These are phyloP conservation scores for Psittacula derbiana DNA, from an alignment of 2,797 vertebrate genomes.

Conservation along the genomic window DNA sequence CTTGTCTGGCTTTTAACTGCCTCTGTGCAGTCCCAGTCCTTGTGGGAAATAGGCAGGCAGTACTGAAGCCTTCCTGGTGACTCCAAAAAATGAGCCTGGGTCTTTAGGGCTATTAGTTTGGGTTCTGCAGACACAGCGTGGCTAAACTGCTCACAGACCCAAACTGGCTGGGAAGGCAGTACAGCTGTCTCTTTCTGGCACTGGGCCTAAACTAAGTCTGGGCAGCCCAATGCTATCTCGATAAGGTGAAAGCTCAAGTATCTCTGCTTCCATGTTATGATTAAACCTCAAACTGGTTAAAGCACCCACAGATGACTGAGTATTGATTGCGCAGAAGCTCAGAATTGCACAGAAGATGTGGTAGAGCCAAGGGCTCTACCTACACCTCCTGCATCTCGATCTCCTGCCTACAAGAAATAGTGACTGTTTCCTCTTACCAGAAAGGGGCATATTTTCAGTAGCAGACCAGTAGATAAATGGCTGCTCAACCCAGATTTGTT, in stretches of 20 bases:
- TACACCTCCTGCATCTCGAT: background rate
- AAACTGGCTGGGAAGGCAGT: background rate
- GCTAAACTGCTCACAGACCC: background rate
- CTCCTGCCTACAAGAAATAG: background rate
- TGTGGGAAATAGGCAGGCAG: background rate
- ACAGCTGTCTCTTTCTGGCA: constrained; percentile 24
- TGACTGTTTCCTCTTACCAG: background rate
- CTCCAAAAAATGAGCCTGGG: background rate
- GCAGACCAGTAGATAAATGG: background rate
- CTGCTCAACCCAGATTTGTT: background rate
- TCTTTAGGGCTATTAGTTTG: background rate
- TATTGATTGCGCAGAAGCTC: background rate
- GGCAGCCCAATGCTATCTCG: background rate
- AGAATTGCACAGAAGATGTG: background rate
- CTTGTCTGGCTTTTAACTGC: background rate
- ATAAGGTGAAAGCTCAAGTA: background rate
- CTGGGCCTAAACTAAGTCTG: background rate
- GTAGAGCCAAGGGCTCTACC: background rate
- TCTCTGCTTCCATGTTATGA: background rate
- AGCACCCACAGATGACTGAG: background rate
- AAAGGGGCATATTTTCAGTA: background rate
- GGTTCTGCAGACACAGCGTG: background rate
- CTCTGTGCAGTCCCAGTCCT: background rate
- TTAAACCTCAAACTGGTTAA: background rate
- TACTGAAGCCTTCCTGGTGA: background rate